Evolutionary conservation across 2,797 vertebrate genomes (phyloP).

Genomic region (Alcedo quadribrachys): DNA sequence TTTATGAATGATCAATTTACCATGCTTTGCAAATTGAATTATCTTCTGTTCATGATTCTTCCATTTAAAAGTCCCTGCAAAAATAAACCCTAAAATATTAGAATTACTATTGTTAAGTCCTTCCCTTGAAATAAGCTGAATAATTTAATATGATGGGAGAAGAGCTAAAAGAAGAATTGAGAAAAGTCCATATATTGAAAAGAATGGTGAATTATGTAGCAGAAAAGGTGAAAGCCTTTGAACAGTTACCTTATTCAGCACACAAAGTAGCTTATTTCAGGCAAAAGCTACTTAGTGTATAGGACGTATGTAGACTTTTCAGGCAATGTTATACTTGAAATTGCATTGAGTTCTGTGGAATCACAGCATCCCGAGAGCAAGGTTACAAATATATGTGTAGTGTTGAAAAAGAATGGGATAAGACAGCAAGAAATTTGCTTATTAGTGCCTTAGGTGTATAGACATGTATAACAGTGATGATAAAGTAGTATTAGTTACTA

Average conservation of each 20-base stretch:
- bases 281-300: background rate
- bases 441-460: background rate
- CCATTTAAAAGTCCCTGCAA: background rate
- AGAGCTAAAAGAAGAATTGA: background rate
- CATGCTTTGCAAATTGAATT: constrained; percentile 17
- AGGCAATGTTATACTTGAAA: background rate
- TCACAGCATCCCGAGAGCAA: background rate
- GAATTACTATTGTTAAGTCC: background rate
- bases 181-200: background rate
- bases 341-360: background rate
- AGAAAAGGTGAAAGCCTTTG: background rate
- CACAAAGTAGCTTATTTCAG: background rate
- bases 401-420: background rate
- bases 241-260: background rate
- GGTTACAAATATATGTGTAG: background rate
- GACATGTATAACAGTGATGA: background rate
- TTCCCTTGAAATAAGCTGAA: background rate
- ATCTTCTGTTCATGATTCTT: background rate
- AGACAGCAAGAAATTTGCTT: background rate
- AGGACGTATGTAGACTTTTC: background rate
- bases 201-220: background rate
- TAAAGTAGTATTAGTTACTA: background rate
- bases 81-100: constrained; percentile 2
- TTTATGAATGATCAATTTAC: constrained; percentile 11
- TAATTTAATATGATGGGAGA: background rate